Conservation (phyloP, 1,140 invertebrate species). For the Ylistrum balloti region DNA sequence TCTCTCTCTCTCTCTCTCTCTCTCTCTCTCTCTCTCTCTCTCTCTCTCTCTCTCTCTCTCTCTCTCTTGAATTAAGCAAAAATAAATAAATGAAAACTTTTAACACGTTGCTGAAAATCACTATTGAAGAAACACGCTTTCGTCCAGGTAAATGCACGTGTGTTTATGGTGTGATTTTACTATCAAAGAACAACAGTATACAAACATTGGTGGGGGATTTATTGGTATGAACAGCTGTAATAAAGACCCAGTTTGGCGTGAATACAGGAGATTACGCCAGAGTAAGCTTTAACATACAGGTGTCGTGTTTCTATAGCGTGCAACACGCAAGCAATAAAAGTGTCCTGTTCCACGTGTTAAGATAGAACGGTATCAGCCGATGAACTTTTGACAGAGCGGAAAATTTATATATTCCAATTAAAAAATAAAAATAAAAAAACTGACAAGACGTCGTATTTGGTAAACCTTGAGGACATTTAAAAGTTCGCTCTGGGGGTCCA, state of each 20-base stretch:
- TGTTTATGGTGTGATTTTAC: background rate
- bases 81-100: too few relatives aligned
- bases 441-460: background rate
- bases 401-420: conserved; percentile 40
- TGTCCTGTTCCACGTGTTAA: background rate
- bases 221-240: background rate
- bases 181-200: background rate
- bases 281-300: background rate
- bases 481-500: conserved; percentile 25
- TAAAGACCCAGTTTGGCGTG: background rate
- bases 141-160: background rate
- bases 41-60: too few relatives aligned
- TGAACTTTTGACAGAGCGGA: conserved; percentile 11
- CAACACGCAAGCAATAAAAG: background rate
- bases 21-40: too few relatives aligned
- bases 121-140: background rate
- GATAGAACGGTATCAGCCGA: background rate
- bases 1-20: too few relatives aligned
- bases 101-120: too few relatives aligned
- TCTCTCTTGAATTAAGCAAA: too few relatives aligned
- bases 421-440: background rate
- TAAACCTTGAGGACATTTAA: background rate
- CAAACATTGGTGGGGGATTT: background rate
- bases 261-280: background rate
- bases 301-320: background rate